A percentile compares a stretch with the other conserved stretches of the same genome.
These are phyloP conservation scores for Hippocampus abdominalis DNA, from an alignment of 2,113 vertebrate species.

Conservation along the genomic window DNA sequence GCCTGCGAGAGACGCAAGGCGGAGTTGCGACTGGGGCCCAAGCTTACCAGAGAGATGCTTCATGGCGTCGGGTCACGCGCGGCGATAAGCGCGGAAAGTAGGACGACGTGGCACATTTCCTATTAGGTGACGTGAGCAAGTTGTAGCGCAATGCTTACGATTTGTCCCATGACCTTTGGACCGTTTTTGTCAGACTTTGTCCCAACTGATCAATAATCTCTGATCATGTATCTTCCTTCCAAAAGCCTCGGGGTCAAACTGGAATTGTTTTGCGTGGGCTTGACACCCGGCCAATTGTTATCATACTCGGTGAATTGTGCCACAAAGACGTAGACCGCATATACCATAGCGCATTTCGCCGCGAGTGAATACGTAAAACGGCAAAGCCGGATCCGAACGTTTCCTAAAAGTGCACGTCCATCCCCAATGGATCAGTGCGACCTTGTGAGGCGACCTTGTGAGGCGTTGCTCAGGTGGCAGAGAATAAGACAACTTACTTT, in stretches of 20 bases:
- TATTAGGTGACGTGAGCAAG: conserved; percentile 53
- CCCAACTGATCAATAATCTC: conserved; percentile 9
- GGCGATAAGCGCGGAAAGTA: conserved; percentile 1
- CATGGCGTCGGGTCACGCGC: conserved; percentile 25
- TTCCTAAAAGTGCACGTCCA: background rate
- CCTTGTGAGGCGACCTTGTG: conserved; percentile 7
- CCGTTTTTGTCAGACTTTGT: conserved; percentile 35
- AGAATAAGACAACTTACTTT: conserved; percentile 67
- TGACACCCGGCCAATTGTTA: conserved; percentile 65
- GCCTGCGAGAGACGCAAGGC: conserved; percentile 63
- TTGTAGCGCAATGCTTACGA: conserved; percentile 47
- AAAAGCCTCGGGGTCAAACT: conserved; percentile 24
- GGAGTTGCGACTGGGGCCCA: conserved; percentile 28
- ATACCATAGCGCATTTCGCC: conserved; percentile 63
- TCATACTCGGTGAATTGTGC: conserved; percentile 71
- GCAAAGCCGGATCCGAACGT: too few species aligned
- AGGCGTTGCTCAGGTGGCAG: conserved; percentile 2
- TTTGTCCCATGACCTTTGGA: conserved; percentile 56
- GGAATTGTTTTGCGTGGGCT: conserved; percentile 20
- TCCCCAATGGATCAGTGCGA: conserved; percentile 3
- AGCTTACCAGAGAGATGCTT: conserved; percentile 16
- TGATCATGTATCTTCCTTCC: background rate
- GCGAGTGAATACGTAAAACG: conserved; percentile 44
- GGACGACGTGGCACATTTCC: conserved; percentile 45
- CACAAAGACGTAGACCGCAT: conserved; percentile 73